Base-by-base conservation (phyloP, 2,888 invertebrate species). In the Blastobasis lacticolella region DNA sequence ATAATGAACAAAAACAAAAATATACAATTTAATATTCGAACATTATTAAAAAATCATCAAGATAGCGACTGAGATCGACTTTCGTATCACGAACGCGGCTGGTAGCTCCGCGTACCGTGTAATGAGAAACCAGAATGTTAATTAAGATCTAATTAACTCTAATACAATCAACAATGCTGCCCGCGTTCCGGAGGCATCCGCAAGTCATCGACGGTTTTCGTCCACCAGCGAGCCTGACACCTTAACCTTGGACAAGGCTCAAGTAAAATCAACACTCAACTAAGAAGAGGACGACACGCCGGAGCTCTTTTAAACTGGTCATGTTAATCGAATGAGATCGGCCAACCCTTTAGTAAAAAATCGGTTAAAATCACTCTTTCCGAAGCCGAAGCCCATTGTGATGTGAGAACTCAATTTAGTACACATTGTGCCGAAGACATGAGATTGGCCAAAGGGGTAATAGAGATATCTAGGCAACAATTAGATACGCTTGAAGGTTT, bases 131-230 rank as follows among this genome's bases (percentile, higher is more conserved):
- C 81, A 80, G 81, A 87, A 87, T 85, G 84, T 85, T 88, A 87
- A 88, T 87, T 87, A 87, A 85, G 86, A 85, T 84, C 84, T 85
- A 88, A 88, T 88, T 85, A 87, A 85, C 72, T 86, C 81, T 87
- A 88, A 87, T 88, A 87, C 86, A 88, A 86, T 86, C 87, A 86
- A 84, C 84, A 84, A 87, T 82, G 84, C 80, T 83, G 83, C 81
- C 78, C 77, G 83, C 83, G 79, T 81, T 81, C 75, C 78, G 78
- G 76, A 77, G 77, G 80, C 81, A 78, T 79, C 73, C 75, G 86
- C 87, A 87, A 88, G 87, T 88, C 87, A 88, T 84, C 72, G 75
- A 72, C 78, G 75, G 71, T 75, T 75, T 61, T 62, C 68, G 66
- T 66, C 60, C 59, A 60, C 83, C 74, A 72, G 48, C 23, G 66